phyloP scores from a whole-genome alignment of 2,113 vertebrate species.

The Emberiza fucata region DNA sequence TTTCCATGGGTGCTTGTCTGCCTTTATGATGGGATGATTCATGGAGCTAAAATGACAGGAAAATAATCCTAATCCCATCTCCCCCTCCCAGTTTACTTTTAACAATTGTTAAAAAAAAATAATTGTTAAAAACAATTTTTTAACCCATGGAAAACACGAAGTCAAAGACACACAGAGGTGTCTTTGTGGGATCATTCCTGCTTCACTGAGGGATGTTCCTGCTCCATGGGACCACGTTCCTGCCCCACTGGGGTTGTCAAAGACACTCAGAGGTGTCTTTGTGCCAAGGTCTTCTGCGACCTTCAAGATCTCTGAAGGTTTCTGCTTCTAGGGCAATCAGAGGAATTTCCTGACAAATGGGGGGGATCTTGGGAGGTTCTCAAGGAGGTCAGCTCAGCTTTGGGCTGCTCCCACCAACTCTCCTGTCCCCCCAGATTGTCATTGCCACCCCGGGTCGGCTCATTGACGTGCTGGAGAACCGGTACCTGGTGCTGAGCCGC shows the following conservation, averaged over 20 bases:
- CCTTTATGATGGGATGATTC: neutral
- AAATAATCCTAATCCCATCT: neutral
- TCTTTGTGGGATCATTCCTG: too few relatives aligned
- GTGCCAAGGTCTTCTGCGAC: too few relatives aligned
- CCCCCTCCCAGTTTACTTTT: neutral
- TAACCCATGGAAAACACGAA: too few relatives aligned
- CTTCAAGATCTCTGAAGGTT: too few relatives aligned
- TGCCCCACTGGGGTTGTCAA: too few relatives aligned
- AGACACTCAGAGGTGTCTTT: too few relatives aligned
- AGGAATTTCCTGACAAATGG: too few relatives aligned
- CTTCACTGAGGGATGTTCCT: too few relatives aligned
- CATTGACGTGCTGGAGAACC: conserved; percentile 95
- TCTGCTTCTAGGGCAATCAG: too few relatives aligned
- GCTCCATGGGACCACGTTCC: too few relatives aligned
- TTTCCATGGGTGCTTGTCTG: neutral
- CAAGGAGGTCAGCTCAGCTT: neutral
- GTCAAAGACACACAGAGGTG: too few relatives aligned
- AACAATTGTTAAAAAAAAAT: neutral
- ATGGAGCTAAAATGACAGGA: neutral
- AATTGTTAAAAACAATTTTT: too few relatives aligned
- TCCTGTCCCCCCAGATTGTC: conserved; percentile 78
- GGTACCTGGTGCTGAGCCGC: conserved; percentile 93
- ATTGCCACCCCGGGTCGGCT: conserved; percentile 94
- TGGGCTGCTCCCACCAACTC: neutral
- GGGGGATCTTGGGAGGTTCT: accelerated